Conservation (phyloP, 2,797 vertebrate genomes). For the Pangasius mekongensis region DNA sequence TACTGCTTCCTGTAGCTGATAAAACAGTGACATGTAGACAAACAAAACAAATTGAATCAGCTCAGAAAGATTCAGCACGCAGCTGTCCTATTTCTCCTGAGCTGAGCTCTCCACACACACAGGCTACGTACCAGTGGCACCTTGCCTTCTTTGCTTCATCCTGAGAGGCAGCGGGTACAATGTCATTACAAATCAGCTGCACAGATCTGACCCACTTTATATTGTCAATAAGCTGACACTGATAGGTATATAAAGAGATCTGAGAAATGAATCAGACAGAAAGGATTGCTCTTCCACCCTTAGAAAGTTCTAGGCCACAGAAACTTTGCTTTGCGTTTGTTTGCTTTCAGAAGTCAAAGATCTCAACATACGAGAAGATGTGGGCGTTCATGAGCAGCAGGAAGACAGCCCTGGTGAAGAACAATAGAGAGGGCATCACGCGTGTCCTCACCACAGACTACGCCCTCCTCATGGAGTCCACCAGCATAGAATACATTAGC, state of each 20-base stretch:
- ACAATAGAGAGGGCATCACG: constrained; percentile 91
- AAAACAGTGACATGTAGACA: constrained; percentile 68
- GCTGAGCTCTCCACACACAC: constrained; percentile 57
- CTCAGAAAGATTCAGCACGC: constrained; percentile 75
- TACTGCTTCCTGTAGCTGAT: constrained; percentile 67
- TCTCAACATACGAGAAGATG: constrained; percentile 99
- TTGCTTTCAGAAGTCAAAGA: constrained; percentile 90
- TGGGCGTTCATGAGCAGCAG: constrained; percentile 99
- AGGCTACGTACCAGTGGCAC: constrained; percentile 31
- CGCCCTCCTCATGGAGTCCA: constrained; percentile 98
- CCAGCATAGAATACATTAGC: constrained; percentile 97
- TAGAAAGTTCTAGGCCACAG: background rate
- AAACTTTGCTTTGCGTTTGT: constrained; percentile 33
- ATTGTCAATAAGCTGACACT: constrained; percentile 16
- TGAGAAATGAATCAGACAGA: background rate
- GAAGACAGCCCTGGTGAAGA: constrained; percentile 90
- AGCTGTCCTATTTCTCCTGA: constrained; percentile 72
- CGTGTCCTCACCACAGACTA: constrained; percentile 95
- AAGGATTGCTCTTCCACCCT: background rate
- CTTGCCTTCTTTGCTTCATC: constrained; percentile 34
- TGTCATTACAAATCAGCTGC: constrained; percentile 25
- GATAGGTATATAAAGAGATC: constrained; percentile 5
- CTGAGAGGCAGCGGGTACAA: constrained; percentile 28
- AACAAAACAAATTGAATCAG: constrained; percentile 78
- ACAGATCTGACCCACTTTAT: background rate